phyloP scores from a whole-genome alignment of 2,888 invertebrate genomes.

The Troglohyphantes excavatus region DNA sequence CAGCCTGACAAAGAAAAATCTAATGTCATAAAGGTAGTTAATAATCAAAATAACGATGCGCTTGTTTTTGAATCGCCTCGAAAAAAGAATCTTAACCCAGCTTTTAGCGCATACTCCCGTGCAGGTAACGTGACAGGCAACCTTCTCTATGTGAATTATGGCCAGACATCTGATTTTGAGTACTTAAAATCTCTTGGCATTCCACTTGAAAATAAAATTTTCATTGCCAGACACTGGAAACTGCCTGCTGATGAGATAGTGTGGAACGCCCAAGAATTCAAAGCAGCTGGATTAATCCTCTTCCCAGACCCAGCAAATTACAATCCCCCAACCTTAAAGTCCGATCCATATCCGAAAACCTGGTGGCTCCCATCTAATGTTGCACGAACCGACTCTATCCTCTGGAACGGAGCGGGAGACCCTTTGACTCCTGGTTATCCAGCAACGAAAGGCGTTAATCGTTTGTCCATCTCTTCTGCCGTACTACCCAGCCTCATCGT shows the following conservation, averaged over 20 bases:
- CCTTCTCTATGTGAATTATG: constrained; percentile 83
- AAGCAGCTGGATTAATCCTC: constrained; percentile 82
- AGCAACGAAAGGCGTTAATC: constrained; percentile 80
- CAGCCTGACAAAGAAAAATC: constrained; percentile 78
- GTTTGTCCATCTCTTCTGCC: constrained; percentile 49
- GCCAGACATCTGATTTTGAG: constrained; percentile 83
- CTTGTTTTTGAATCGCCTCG: constrained; percentile 65
- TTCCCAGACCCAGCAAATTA: constrained; percentile 83
- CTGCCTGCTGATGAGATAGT: constrained; percentile 80
- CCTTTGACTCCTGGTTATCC: constrained; percentile 83
- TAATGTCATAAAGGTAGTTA: constrained; percentile 79
- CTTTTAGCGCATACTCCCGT: constrained; percentile 81
- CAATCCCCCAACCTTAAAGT: constrained; percentile 79
- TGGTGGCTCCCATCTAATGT: constrained; percentile 83
- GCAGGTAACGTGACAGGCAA: constrained; percentile 80
- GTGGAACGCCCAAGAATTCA: constrained; percentile 81
- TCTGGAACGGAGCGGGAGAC: constrained; percentile 82
- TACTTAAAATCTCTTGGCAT: constrained; percentile 81
- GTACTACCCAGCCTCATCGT: constrained; percentile 78
- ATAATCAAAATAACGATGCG: constrained; percentile 55
- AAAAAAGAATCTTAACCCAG: constrained; percentile 78
- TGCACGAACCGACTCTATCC: constrained; percentile 82
- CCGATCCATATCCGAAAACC: constrained; percentile 82
- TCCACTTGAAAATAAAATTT: constrained; percentile 83
- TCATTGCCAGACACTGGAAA: constrained; percentile 83